Conservation (phyloP, 2,888 invertebrate genomes). For the Electrophaes corylata region DNA sequence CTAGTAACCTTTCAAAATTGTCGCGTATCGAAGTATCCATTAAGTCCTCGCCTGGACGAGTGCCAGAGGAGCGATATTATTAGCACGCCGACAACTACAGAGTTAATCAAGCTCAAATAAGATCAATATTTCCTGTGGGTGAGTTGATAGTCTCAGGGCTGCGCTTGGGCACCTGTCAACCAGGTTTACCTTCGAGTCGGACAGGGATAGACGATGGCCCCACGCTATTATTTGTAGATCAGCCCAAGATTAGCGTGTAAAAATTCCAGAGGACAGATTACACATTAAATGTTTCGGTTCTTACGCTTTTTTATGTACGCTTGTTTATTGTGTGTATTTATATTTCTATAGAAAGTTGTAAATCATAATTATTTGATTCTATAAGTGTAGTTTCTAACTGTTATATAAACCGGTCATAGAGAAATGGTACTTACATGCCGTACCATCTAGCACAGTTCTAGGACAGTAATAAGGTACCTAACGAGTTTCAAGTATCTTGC, state of each 20-base stretch:
- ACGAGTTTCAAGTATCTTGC: conserved; percentile 18
- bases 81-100: conserved; percentile 79
- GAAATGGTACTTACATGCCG: conserved; percentile 7
- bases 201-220: conserved; percentile 47
- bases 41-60: conserved; percentile 78
- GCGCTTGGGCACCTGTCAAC: conserved; percentile 57
- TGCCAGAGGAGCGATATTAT: conserved; percentile 81
- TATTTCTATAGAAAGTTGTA: no score
- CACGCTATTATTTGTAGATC: conserved; percentile 47
- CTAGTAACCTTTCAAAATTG: conserved; percentile 77
- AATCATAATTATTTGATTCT: no score
- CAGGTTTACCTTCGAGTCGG: conserved; percentile 56
- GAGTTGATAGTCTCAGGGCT: conserved; percentile 67
- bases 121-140: conserved; percentile 81
- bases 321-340: no score
- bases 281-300: conserved; percentile 7
- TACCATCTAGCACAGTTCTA: conserved; percentile 9
- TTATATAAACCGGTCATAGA: conserved; percentile 23
- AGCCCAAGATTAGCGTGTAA: conserved; percentile 29
- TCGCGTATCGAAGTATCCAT: conserved; percentile 80
- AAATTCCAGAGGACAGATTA: not conserved
- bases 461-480: conserved; percentile 7
- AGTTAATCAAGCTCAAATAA: conserved; percentile 84
- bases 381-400: conserved; percentile 27
- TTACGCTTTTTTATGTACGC: not conserved